Conservation (phyloP, 2,888 invertebrate genomes). For the Aethes cnicana region DNA sequence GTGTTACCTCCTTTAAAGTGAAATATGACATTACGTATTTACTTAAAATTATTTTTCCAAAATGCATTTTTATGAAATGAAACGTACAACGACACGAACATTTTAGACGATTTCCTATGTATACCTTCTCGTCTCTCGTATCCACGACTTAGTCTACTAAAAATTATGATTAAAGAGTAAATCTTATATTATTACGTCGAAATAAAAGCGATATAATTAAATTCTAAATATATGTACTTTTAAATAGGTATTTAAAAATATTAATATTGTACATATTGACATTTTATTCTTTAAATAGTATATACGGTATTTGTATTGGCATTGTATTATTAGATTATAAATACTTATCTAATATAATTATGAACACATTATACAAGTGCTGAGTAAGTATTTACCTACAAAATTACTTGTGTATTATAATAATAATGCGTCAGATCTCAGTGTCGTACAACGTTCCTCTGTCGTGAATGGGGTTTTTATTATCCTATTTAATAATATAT, state of each 20-base stretch:
- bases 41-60: too few species aligned
- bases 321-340: conserved; percentile 50
- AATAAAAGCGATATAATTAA: conserved; percentile 51
- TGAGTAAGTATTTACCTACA: conserved; percentile 53
- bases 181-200: conserved; percentile 55
- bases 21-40: too few species aligned
- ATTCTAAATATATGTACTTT: conserved; percentile 70
- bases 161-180: conserved; percentile 22
- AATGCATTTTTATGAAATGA: not conserved
- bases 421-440: conserved; percentile 55
- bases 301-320: conserved; percentile 62
- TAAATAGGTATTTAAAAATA: conserved; percentile 44
- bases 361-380: conserved; percentile 59
- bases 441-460: conserved; percentile 76
- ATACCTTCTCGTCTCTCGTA: conserved; percentile 12
- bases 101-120: conserved; percentile 10
- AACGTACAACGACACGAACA: conserved; percentile 23
- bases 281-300: conserved; percentile 59
- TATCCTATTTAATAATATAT: conserved; percentile 57
- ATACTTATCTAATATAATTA: conserved; percentile 48
- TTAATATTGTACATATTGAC: conserved; percentile 63
- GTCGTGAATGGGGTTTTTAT: conserved; percentile 68
- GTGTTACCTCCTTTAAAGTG: too few species aligned
- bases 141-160: conserved; percentile 15
- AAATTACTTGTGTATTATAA: conserved; percentile 43